These are phyloP conservation scores for Morone chrysops DNA, from an alignment of 2,113 vertebrate genomes.

Conservation along the genomic window DNA sequence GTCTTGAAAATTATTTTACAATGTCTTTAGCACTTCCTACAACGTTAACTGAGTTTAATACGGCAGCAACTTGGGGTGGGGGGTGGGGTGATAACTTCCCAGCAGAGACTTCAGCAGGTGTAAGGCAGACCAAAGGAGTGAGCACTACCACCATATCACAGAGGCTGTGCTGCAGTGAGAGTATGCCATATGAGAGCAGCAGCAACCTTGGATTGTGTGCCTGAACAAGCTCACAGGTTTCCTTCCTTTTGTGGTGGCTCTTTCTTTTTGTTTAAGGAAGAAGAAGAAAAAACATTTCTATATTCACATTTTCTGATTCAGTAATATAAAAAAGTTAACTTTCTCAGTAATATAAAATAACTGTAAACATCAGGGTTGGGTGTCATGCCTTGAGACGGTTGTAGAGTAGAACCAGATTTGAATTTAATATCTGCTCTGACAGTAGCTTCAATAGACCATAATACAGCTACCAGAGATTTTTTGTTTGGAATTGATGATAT, in stretches of 20 bases:
- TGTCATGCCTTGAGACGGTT: not conserved
- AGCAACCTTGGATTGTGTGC: not conserved
- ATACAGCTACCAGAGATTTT: not conserved
- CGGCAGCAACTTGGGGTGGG: not conserved
- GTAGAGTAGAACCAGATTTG: not conserved
- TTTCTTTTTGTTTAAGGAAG: not conserved
- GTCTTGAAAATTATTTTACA: no score
- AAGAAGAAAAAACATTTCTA: not conserved
- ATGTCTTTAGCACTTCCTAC: not conserved
- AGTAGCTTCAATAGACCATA: not conserved
- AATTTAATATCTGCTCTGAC: not conserved
- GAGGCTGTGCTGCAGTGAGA: not conserved
- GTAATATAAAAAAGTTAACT: not conserved
- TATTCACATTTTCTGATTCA: not conserved
- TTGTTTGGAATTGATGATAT: not conserved
- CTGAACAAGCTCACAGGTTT: not conserved
- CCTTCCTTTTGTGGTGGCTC: not conserved
- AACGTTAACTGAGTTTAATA: not conserved
- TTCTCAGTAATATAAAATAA: not conserved
- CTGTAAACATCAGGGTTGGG: not conserved
- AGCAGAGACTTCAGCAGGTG: not conserved
- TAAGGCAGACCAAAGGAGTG: slow-evolving; percentile 1
- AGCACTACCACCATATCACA: not conserved
- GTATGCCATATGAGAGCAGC: not conserved
- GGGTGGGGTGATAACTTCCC: not conserved